Percentiles rank a stretch among this genome's conserved stretches.
Conservation (phyloP, 2,797 vertebrate species). For the Gobionotothen gibberifrons region DNA sequence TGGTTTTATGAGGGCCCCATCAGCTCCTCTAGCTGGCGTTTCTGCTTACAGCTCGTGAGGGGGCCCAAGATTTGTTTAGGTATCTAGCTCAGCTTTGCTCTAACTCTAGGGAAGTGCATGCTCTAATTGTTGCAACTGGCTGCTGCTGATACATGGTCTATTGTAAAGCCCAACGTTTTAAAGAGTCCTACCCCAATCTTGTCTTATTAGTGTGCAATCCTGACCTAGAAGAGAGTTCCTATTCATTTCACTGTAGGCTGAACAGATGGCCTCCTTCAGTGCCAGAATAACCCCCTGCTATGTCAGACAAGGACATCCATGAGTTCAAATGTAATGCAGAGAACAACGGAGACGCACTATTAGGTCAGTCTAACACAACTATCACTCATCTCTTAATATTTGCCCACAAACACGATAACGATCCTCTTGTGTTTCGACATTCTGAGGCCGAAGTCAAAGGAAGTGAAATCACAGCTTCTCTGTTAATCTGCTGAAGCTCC, state of each 20-base stretch:
- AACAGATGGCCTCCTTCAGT: conserved; percentile 73
- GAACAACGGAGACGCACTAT: conserved; percentile 2
- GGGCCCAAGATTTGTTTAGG: conserved; percentile 25
- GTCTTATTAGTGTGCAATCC: conserved; percentile 62
- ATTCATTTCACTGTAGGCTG: conserved; percentile 73
- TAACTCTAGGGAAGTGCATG: conserved; percentile 20
- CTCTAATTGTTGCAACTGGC: conserved; percentile 59
- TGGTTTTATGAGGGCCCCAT: conserved; percentile 30
- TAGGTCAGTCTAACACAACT: conserved; percentile 17
- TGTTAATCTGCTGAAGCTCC: conserved; percentile 40
- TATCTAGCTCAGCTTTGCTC: conserved; percentile 11
- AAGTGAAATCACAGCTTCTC: conserved; percentile 27
- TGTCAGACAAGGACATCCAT: conserved; percentile 60
- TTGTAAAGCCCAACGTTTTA: conserved; percentile 67
- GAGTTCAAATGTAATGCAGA: conserved; percentile 43
- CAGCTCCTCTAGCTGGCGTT: conserved; percentile 65
- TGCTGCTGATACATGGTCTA: conserved; percentile 64
- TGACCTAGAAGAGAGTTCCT: conserved; percentile 70
- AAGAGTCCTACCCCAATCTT: conserved; percentile 75
- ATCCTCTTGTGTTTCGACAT: neutral
- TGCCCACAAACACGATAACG: conserved; percentile 17
- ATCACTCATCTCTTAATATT: conserved; percentile 11
- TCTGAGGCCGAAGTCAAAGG: conserved; percentile 37
- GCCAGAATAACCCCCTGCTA: conserved; percentile 64
- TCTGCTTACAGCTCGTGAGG: conserved; percentile 23